phyloP scores from a whole-genome alignment of 2,888 invertebrate genomes.

The Listrodromus nycthemerus region DNA sequence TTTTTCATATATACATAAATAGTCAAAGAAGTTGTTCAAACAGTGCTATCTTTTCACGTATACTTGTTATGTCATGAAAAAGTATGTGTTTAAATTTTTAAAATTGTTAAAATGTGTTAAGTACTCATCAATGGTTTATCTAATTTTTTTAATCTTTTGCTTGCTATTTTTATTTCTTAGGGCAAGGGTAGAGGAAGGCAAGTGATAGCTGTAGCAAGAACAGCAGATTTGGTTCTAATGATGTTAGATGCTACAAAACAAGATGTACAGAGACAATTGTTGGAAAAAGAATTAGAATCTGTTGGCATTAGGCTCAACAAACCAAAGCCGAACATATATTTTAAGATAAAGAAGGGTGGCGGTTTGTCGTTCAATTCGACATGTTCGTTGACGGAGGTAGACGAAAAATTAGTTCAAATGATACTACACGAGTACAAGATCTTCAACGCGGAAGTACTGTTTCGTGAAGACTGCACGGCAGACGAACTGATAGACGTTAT shows the following conservation, averaged over 20 bases:
- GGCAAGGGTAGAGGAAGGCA: constrained; percentile 96
- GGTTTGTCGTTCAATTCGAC: constrained; percentile 99
- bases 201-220: constrained; percentile 99
- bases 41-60: too few relatives aligned
- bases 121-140: background rate
- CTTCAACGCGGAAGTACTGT: constrained; percentile 96
- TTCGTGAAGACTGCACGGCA: constrained; percentile 97
- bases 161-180: constrained; percentile 74
- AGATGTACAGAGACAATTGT: constrained; percentile 95
- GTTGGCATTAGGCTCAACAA: constrained; percentile 99
- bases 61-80: too few relatives aligned
- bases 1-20: background rate
- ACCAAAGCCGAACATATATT: constrained; percentile 98
- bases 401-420: constrained; percentile 98
- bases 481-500: constrained; percentile 99
- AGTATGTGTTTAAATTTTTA: too few relatives aligned
- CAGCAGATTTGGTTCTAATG: constrained; percentile 99
- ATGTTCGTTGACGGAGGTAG: constrained; percentile 95
- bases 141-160: constrained; percentile 13
- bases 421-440: constrained; percentile 99
- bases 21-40: too few relatives aligned
- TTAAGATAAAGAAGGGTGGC: constrained; percentile 98
- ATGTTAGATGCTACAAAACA: constrained; percentile 99
- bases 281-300: constrained; percentile 98
- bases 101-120: too few relatives aligned